phyloP scores from a whole-genome alignment of 2,113 vertebrate species.

The Xerus inauris region DNA sequence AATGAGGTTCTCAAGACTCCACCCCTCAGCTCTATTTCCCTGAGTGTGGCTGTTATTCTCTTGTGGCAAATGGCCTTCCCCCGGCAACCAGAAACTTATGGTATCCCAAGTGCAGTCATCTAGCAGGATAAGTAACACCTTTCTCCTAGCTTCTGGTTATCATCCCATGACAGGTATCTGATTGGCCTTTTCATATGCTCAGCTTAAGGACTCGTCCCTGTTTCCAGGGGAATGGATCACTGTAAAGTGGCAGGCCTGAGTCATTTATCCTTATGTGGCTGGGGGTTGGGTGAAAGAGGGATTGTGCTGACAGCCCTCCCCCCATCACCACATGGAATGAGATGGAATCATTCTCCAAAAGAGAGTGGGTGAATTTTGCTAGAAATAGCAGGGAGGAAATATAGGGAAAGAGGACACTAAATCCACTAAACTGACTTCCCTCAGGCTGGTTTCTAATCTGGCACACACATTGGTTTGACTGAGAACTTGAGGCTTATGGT shows the following conservation, averaged over 20 bases:
- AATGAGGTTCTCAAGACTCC: not conserved
- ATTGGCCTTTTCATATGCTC: not conserved
- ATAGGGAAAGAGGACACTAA: not conserved
- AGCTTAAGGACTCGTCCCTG: not conserved
- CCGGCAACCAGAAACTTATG: not conserved
- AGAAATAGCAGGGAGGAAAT: not conserved
- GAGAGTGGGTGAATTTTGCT: not conserved
- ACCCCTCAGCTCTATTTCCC: not conserved
- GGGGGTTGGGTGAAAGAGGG: not conserved
- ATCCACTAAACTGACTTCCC: not conserved
- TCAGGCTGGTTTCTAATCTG: not conserved
- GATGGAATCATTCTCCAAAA: not conserved
- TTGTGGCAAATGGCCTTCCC: not conserved
- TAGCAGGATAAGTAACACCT: not conserved
- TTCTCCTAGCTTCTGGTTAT: not conserved
- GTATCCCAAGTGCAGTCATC: not conserved
- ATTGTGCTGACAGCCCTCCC: not conserved
- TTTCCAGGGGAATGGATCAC: not conserved
- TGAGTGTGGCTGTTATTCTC: not conserved
- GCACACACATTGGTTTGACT: not conserved
- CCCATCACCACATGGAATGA: not conserved
- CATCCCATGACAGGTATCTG: not conserved
- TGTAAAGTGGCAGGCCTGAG: not conserved
- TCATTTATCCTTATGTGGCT: not conserved
- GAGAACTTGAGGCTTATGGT: not conserved